Base-by-base conservation (phyloP, 1,140 invertebrate species). In the Bombus waltoni region DNA sequence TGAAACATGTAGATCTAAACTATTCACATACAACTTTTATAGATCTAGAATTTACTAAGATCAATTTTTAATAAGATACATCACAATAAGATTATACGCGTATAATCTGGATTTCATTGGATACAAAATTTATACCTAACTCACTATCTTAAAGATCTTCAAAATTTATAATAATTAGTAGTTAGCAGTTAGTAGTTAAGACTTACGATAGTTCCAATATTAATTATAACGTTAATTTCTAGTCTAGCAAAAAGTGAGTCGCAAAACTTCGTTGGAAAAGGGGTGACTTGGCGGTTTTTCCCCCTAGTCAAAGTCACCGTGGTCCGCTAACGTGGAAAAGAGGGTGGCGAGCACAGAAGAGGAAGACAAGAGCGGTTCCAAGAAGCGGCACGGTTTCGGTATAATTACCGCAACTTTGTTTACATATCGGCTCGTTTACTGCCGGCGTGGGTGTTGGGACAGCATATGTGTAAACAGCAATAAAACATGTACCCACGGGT, bases 381-480 rank as follows among this genome's bases (percentile, higher is more conserved):
- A 89, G 91, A 92, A 92, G 47, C 62, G 78, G 68, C 57, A 85
- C 77, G 81, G 85, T 88, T 89, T 89, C 83, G 90, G 83, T 92
- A 92, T 92, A 92, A 92, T 91, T 92, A 92, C 90, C 92, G 89
- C 90, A 87, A 89, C 91, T 85, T 76, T 92, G 92, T 92, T 92
- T 92, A 91, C 86, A 86, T 92, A 92, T 91, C 84, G 92, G 85
- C 90, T 83, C 90, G 87, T 89, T 92, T 91, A 91, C 91, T 88
- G 84, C 85, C 86, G 82, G 87, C 92, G 90, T 91, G 91, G 91
- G 92, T 92, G 92, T 91, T 92, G 79, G 81, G 87, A 90, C 90
- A 88, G 91, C 92, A 92, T 93, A 91, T 93, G 92, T 93, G 91
- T 93, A 93, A 93, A 93, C 91, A 93, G 92, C 90, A 93, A 93